Evolutionary conservation across 2,888 invertebrate species (phyloP).

Genomic region (Rhyacophila evoluta): DNA sequence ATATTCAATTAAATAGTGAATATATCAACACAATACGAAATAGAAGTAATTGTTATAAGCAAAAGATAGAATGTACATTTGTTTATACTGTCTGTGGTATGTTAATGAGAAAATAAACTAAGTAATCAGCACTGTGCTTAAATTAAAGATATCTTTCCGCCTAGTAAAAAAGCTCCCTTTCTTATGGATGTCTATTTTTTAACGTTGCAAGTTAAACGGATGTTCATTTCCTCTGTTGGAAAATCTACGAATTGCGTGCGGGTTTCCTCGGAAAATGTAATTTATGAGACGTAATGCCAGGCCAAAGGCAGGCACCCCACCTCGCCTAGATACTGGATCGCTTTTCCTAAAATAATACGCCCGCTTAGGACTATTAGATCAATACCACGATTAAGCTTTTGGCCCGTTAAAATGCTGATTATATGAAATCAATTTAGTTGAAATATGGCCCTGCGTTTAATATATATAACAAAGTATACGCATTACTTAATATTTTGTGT

Average conservation of each 20-base stretch:
- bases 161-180: background rate
- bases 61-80: no score
- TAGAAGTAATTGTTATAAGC: no score
- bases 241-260: conserved; percentile 54
- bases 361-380: conserved; percentile 49
- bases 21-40: no score
- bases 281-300: conserved; percentile 49
- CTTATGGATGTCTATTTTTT: conserved; percentile 29
- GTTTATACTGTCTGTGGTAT: no score
- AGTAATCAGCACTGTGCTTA: no score
- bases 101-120: no score
- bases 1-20: no score
- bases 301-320: conserved; percentile 10
- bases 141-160: no score
- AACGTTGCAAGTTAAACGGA: conserved; percentile 36
- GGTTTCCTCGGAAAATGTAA: conserved; percentile 43
- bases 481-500: background rate
- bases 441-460: background rate
- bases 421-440: background rate
- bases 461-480: background rate
- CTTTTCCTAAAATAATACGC: conserved; percentile 47
- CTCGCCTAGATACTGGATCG: conserved; percentile 8
- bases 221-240: conserved; percentile 32
- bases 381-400: conserved; percentile 43
- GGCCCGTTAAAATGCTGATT: background rate